Evolutionary conservation across 2,113 vertebrate species (phyloP).

Genomic region (Antechinus flavipes): DNA sequence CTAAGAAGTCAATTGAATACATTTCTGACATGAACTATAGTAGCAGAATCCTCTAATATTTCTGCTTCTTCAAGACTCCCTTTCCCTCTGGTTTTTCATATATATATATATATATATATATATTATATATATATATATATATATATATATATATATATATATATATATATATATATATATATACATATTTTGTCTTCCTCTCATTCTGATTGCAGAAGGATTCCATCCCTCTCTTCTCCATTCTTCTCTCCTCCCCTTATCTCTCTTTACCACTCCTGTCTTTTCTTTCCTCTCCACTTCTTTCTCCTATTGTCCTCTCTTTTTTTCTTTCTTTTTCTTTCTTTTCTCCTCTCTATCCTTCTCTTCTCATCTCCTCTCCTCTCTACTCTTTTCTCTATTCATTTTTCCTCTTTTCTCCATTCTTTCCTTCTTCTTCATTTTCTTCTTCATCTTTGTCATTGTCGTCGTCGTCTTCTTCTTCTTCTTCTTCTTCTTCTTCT

Average conservation of each 20-base stretch:
- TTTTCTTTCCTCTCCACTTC: neutral
- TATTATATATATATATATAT: too few relatives aligned
- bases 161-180: too few relatives aligned
- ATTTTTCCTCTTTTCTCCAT: too few relatives aligned
- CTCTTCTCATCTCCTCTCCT: neutral
- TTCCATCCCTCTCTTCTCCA: neutral
- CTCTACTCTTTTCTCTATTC: neutral
- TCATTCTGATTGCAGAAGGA: neutral
- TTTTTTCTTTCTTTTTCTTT: too few relatives aligned
- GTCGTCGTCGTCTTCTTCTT: neutral
- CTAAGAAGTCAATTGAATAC: accelerated
- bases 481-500: too few relatives aligned
- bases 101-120: too few relatives aligned
- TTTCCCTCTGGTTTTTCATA: neutral
- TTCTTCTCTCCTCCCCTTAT: neutral
- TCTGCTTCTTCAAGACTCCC: neutral
- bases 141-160: too few relatives aligned
- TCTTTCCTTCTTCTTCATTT: too few relatives aligned
- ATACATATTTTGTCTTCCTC: neutral
- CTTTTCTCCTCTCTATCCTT: neutral
- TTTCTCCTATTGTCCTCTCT: too few relatives aligned
- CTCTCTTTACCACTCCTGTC: neutral
- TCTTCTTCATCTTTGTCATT: too few relatives aligned
- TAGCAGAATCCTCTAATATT: too few relatives aligned
- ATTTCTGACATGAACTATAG: neutral